Base-by-base conservation (phyloP, 2,113 vertebrate genomes). In the Callopanchax toddi region DNA sequence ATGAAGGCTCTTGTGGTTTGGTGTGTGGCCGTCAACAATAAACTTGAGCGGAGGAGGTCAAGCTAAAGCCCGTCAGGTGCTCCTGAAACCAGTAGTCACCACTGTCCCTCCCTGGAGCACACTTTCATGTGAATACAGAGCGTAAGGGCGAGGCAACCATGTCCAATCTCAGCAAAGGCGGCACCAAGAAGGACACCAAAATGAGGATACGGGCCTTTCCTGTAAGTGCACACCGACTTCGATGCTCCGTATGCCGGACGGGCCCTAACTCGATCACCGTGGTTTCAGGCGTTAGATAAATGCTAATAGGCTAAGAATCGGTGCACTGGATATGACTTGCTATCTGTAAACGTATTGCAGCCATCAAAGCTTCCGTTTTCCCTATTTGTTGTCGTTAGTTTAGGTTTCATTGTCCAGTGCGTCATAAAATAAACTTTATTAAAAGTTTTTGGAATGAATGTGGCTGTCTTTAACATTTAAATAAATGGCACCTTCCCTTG, bases 201-300 rank as follows among this genome's bases (percentile, higher is more conserved):
- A 98, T 98, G 96, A 93, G 96, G 94, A 98, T 98, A 94, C 93
- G 96, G 91, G 96, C 96, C 87, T 98, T 98, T 95, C 96, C 96
- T 92, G 95, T 97, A 90, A 98, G 96, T 95, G 72, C 74, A 66
- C 60, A 6, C 85, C 86, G 87, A 79, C 45, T 79, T 67, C 43
- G 60, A 67, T 10, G 73, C 79, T 52, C 36, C 61, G 82, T 1
- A 11, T 39, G 63, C 40, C 87, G 23, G 66, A 16, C 51, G 11
- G 65, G 18, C 43, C 21, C 13, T 17, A 71, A 91, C 88, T 73
- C 76, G 76, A 89, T 46, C 69, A 36, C 79, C 90, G 90, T 25
- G 88, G 90, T 71, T 77, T 59, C 40, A 21, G 72, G 52, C 70
- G 43, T 20, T 20, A 25, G 81, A 81, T 80, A 73, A 8, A 42